These are phyloP conservation scores for Hiodon alosoides DNA, from an alignment of 2,113 vertebrate species.

Conservation along the genomic window DNA sequence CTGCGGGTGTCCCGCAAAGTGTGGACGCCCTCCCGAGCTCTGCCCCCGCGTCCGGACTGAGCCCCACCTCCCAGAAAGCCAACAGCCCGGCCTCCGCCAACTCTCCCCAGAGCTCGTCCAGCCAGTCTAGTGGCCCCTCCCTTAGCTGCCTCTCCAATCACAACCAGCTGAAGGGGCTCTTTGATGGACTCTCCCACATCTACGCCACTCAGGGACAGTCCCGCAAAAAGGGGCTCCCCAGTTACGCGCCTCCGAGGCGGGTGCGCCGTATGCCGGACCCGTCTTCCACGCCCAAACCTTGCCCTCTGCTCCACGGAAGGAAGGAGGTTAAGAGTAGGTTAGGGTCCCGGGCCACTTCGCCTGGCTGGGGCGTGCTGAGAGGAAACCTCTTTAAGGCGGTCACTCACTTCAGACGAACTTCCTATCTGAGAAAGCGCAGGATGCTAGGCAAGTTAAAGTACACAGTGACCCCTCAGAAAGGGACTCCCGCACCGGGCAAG, in stretches of 20 bases:
- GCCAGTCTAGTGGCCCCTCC: conserved; percentile 83
- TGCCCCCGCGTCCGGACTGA: conserved; percentile 74
- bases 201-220: conserved; percentile 85
- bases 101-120: conserved; percentile 82
- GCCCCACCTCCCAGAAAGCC: conserved; percentile 76
- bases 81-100: conserved; percentile 74
- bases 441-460: conserved; percentile 94
- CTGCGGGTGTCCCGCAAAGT: conserved; percentile 72
- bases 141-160: conserved; percentile 77
- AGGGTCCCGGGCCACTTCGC: conserved; percentile 60
- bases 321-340: conserved; percentile 74
- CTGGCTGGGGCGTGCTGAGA: conserved; percentile 72
- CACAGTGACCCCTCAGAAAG: conserved; percentile 89
- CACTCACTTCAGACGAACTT: conserved; percentile 80
- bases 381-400: conserved; percentile 85
- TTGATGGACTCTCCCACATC: conserved; percentile 95
- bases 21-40: conserved; percentile 66
- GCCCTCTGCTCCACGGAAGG: conserved; percentile 68
- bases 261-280: conserved; percentile 68
- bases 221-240: conserved; percentile 81
- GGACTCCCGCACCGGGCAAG: conserved; percentile 89
- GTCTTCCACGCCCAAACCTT: conserved; percentile 59
- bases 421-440: conserved; percentile 90
- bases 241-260: conserved; percentile 72
- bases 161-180: conserved; percentile 91